Base-by-base conservation (phyloP, 2,888 invertebrate species). In the Dicyrtoma fusca region DNA sequence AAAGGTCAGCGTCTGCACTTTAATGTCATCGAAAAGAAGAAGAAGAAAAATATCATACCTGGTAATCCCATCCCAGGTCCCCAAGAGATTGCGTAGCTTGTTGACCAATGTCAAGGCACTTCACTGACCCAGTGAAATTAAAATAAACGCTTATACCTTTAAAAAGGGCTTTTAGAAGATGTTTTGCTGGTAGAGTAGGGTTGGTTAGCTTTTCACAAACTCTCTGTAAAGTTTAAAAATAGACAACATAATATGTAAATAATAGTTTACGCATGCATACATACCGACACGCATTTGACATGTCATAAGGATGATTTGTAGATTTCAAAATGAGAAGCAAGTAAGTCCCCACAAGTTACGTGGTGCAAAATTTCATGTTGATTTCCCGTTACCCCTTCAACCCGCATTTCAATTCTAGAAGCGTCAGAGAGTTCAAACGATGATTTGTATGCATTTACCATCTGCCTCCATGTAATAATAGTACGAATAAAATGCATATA, bases 1-100 rank as follows among this genome's bases (percentile, higher is more conserved):
- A n/a, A n/a, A n/a, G n/a, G n/a, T n/a, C n/a, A n/a, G n/a, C n/a
- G n/a, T n/a, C n/a, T n/a, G n/a, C n/a, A n/a, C n/a, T n/a, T n/a
- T n/a, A n/a, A n/a, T n/a, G n/a, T n/a, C n/a, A n/a, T n/a, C n/a
- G n/a, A n/a, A n/a, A n/a, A n/a, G n/a, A n/a, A n/a, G n/a, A n/a
- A n/a, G n/a, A n/a, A n/a, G n/a, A n/a, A n/a, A n/a, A n/a, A n/a
- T n/a, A n/a, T 75, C 47, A 49, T 83, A 91, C 92, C 88, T 95
- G 94, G 82, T 90, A 93, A 76, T 88, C 86, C 96, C 96, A 97
- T 0, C 90, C 92, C 5, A 82, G 79, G 14, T 88, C 89, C 14
- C 90, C 90, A 6, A 94, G 83, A 3, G 84, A 82, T 21, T 86
- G 85, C 61, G 87, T 87, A 25, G 89, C 85, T 14, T 87, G 85